These are phyloP conservation scores for Ochropacha duplaris DNA, from an alignment of 2,888 invertebrate species.

Conservation along the genomic window DNA sequence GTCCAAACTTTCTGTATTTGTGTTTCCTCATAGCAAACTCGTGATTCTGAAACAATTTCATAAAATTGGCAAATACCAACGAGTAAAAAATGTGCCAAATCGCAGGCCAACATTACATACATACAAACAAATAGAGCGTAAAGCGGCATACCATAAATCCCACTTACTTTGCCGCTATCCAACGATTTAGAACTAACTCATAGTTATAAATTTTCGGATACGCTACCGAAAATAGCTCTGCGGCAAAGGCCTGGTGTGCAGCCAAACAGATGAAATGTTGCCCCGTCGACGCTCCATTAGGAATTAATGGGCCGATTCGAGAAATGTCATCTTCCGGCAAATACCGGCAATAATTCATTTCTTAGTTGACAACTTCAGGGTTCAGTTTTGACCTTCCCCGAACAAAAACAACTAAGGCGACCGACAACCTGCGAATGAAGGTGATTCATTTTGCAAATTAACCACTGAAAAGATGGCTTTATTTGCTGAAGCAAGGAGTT, in stretches of 20 bases:
- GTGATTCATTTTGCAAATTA: conserved; percentile 66
- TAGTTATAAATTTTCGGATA: conserved; percentile 77
- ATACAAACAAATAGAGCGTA: conserved; percentile 62
- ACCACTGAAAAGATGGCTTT: conserved; percentile 56
- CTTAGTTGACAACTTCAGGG: conserved; percentile 40
- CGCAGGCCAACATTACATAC: conserved; percentile 26
- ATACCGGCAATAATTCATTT: conserved; percentile 71
- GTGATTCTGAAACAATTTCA: conserved; percentile 6
- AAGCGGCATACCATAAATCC: conserved; percentile 68
- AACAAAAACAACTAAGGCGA: conserved; percentile 46
- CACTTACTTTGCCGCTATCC: conserved; percentile 71
- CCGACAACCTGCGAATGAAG: conserved; percentile 54
- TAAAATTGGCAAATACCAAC: conserved; percentile 29
- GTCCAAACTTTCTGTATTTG: background rate
- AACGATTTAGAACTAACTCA: conserved; percentile 78
- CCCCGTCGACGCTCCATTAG: conserved; percentile 73
- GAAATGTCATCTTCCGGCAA: conserved; percentile 80
- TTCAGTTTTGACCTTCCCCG: conserved; percentile 24
- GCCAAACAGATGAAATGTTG: conserved; percentile 81
- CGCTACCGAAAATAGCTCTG: conserved; percentile 76
- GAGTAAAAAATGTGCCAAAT: conserved; percentile 30
- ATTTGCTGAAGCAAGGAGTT: conserved; percentile 31
- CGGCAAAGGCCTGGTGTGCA: conserved; percentile 68
- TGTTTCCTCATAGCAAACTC: background rate
- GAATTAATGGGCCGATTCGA: conserved; percentile 80